Percentiles rank a stretch among this genome's conserved stretches.
Conservation (phyloP, 2,113 vertebrate species). For the Rissa tridactyla region DNA sequence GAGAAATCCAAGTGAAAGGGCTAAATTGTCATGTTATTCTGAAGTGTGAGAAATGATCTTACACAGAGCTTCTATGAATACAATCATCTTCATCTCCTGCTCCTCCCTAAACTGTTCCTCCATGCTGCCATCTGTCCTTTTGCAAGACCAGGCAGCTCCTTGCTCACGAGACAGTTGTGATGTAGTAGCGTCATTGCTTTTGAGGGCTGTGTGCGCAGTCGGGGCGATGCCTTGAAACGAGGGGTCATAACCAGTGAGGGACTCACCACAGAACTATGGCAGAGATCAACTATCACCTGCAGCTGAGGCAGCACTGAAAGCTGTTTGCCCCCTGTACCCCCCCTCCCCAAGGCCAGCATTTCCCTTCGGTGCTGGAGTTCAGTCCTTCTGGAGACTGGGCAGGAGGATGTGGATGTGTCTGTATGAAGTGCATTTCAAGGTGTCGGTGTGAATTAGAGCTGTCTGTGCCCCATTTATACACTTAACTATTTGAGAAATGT, state of each 20-base stretch:
- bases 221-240: neutral
- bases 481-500: constrained; percentile 25
- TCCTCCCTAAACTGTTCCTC: neutral
- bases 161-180: neutral
- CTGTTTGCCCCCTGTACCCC: neutral
- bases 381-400: neutral
- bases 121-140: neutral
- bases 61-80: neutral
- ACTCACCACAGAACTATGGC: neutral
- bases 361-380: neutral
- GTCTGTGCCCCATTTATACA: neutral
- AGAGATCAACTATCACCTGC: neutral
- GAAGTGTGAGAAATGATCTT: neutral
- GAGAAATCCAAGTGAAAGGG: neutral
- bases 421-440: neutral
- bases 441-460: neutral
- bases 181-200: neutral
- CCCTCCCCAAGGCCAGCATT: neutral
- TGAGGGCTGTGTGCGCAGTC: neutral
- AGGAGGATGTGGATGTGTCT: neutral
- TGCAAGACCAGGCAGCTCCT: neutral
- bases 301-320: neutral
- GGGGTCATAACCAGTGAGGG: neutral
- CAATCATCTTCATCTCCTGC: neutral
- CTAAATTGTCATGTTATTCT: neutral